phyloP scores from a whole-genome alignment of 1,140 invertebrate species.

The Lanistes nyassanus region DNA sequence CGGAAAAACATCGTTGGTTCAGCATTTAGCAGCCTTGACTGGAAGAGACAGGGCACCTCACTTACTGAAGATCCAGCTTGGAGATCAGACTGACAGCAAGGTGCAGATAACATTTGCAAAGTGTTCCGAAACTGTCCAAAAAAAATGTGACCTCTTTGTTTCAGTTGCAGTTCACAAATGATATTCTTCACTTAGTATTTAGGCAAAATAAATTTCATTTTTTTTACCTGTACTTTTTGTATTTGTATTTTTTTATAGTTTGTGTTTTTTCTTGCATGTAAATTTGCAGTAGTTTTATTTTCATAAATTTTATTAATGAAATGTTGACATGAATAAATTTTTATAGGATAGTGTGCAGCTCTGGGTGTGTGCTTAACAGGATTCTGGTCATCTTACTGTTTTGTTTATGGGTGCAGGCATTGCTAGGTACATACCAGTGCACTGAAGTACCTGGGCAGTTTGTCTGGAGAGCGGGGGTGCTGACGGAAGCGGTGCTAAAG shows the following conservation, averaged over 20 bases:
- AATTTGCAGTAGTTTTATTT: too few species aligned
- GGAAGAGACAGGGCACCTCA: slow-evolving; percentile 71
- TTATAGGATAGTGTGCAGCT: too few species aligned
- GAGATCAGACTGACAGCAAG: slow-evolving; percentile 98
- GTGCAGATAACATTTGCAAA: too few species aligned
- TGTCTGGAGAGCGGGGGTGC: slow-evolving; percentile 89
- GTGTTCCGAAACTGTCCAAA: too few species aligned
- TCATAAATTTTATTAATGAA: too few species aligned
- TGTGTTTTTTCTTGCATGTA: too few species aligned
- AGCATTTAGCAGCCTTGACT: slow-evolving; percentile 85
- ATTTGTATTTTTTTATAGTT: background rate
- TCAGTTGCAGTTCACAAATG: too few species aligned
- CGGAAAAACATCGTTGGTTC: slow-evolving; percentile 92
- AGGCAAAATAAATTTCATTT: background rate
- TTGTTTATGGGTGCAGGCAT: slow-evolving; percentile 70
- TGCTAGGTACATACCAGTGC: slow-evolving; percentile 94
- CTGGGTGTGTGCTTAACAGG: too few species aligned
- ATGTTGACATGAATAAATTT: too few species aligned
- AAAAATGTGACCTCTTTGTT: background rate
- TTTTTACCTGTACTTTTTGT: background rate
- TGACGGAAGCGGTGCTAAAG: slow-evolving; percentile 80
- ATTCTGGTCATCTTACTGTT: background rate
- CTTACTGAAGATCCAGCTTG: slow-evolving; percentile 87
- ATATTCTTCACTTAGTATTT: background rate
- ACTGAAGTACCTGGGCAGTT: slow-evolving; percentile 98